Percentiles rank a stretch among this genome's conserved stretches.
Conservation (phyloP, 2,113 vertebrate species). For the Sylvia atricapilla region DNA sequence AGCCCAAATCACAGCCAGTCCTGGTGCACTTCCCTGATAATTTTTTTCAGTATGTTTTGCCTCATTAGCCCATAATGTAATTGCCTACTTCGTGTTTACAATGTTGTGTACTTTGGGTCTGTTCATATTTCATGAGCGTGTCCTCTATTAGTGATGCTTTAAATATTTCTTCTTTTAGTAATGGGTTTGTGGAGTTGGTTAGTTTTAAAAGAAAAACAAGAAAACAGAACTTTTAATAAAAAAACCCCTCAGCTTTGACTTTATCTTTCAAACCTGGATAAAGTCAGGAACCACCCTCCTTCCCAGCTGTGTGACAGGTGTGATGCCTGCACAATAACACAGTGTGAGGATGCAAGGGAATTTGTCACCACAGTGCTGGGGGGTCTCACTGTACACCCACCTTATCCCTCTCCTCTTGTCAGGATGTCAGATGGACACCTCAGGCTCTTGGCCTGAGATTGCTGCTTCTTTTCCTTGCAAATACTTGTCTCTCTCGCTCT, state of each 20-base stretch:
- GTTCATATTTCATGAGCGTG: not conserved
- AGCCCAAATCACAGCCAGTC: not conserved
- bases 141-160: not conserved
- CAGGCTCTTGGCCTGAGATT: not conserved
- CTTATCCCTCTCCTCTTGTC: not conserved
- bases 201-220: not conserved
- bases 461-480: not conserved
- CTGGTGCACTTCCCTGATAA: not conserved
- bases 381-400: not conserved
- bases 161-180: not conserved
- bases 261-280: not conserved
- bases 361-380: not conserved
- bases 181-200: not conserved
- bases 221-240: not conserved
- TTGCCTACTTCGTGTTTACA: not conserved
- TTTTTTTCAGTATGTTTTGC: constrained; percentile 9
- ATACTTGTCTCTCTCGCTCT: not conserved
- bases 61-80: constrained; percentile 25
- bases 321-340: not conserved
- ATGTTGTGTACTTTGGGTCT: not conserved
- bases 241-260: not conserved
- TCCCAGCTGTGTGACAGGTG: not conserved
- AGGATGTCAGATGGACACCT: not conserved
- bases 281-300: not conserved
- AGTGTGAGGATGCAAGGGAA: not conserved